Conservation (phyloP, 2,888 invertebrate species). For the Andrena marginata region DNA sequence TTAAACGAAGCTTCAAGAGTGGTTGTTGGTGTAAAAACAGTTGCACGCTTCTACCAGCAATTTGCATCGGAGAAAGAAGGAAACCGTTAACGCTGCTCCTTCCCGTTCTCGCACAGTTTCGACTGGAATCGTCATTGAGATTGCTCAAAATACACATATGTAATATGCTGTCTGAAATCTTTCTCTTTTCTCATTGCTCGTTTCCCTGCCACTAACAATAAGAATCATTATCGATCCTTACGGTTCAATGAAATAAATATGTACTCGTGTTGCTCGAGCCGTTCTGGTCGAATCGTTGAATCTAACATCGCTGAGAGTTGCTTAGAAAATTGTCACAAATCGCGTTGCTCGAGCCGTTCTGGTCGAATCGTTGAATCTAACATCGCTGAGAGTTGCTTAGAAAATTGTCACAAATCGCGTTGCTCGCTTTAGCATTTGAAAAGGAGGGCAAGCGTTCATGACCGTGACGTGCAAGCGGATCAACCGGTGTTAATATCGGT, state of each 20-base stretch:
- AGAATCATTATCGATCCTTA: no score
- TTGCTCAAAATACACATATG: no score
- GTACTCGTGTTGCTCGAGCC: background rate
- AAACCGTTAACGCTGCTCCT: no score
- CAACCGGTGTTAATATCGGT: conserved; percentile 72
- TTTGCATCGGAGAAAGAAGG: background rate
- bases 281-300: conserved; percentile 4
- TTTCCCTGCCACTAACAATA: no score
- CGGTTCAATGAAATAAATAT: no score
- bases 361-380: background rate
- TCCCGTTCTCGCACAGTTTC: no score
- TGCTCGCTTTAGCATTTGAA: conserved; percentile 55
- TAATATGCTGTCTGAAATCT: no score
- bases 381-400: conserved; percentile 16
- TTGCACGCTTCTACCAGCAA: background rate
- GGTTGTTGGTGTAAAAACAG: background rate
- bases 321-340: conserved; percentile 51
- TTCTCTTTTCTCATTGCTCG: no score
- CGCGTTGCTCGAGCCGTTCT: conserved; percentile 38
- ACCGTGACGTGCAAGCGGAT: conserved; percentile 70
- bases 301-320: conserved; percentile 7
- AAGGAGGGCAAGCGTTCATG: conserved; percentile 70
- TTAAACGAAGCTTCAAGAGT: background rate
- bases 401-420: conserved; percentile 51
- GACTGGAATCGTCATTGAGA: no score